Evolutionary conservation across 2,113 vertebrate species (phyloP), one percentile per base, ranked within the genome.

Genomic region (Bambusicola thoracicus): DNA sequence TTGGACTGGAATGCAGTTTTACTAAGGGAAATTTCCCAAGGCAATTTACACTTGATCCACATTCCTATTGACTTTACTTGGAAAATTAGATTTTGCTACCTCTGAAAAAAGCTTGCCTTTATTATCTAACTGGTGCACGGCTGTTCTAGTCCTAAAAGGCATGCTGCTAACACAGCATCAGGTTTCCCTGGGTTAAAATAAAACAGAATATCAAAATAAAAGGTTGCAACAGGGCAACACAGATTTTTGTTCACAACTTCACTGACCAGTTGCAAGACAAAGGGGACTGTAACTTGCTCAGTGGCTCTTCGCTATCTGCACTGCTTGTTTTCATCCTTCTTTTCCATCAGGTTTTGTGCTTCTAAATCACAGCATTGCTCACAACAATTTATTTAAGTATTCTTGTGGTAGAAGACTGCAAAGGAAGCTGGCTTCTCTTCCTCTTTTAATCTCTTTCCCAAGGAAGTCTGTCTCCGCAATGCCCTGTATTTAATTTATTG

Each of bases 21-120:
- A 63, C 77, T 55, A 34, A 55, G 22, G 55, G 17, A 77, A 70
- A 67, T 46, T 67, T 92, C 66, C 76, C 51, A 41, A 55, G 43
- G 16, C 15, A 1, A 59, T 93, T 86, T 56, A 55, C 25, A 70
- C 66, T 65, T 61, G 32, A 46, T 70, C 30, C 36, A 32, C 21
- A 25, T 53, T 95, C 41, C 22, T 80, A 36, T 22, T 77, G 59
- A 83, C 51, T 84, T 74, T 74, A 81, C 30, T 48, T 86, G 25
- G 30, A 88, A 95, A 95, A 74, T 77, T 58, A 88, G n/a, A 38
- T 88, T 72, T 70, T 86, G 16, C 9, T 81, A 1, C 34, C 74
- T 88, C 53, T 67, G 81, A 67, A 84, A 78, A 74, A 67, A 59
- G 13, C 8, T 14, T 38, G 29, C 29, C 32, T 51, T 63, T 55